Conservation (phyloP, 2,888 invertebrate species). For the Drosophila pseudotalamancana region DNA sequence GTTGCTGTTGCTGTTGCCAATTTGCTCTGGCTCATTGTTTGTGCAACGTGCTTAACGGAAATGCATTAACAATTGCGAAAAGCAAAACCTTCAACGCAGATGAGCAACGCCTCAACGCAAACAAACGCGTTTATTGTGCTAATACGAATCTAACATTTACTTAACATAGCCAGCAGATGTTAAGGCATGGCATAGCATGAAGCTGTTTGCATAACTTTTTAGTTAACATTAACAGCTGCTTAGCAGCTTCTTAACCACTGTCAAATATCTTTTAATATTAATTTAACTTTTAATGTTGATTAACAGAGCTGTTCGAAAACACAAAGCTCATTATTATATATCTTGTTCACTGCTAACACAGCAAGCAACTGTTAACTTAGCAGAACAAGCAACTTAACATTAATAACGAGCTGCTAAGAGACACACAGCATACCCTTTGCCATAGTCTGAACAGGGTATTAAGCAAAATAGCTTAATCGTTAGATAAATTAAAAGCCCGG, state of each 20-base stretch:
- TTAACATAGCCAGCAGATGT: slow-evolving; percentile 9
- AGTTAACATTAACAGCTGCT: neutral
- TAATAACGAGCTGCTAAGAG: neutral
- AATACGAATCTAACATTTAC: slow-evolving; percentile 1
- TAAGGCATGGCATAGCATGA: neutral
- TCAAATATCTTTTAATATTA: neutral
- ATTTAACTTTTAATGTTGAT: neutral
- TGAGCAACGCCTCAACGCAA: slow-evolving; percentile 13
- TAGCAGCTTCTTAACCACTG: neutral
- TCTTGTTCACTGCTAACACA: too few relatives aligned
- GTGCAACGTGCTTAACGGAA: slow-evolving; percentile 61
- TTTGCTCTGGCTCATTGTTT: slow-evolving; percentile 47
- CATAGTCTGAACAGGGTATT: too few relatives aligned
- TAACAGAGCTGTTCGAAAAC: neutral
- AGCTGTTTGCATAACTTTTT: neutral
- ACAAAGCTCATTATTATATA: too few relatives aligned
- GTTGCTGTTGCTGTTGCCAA: slow-evolving; percentile 15
- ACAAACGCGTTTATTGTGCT: neutral
- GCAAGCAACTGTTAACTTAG: too few relatives aligned
- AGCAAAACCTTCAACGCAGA: slow-evolving; percentile 26
- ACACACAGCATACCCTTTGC: too few relatives aligned
- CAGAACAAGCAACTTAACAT: neutral
- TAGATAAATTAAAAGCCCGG: slow-evolving; percentile 46
- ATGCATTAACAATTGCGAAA: slow-evolving; percentile 54
- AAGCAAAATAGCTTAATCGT: slow-evolving; percentile 29